phyloP scores from a whole-genome alignment of 2,888 invertebrate genomes.

The Meandrusa payeni region DNA sequence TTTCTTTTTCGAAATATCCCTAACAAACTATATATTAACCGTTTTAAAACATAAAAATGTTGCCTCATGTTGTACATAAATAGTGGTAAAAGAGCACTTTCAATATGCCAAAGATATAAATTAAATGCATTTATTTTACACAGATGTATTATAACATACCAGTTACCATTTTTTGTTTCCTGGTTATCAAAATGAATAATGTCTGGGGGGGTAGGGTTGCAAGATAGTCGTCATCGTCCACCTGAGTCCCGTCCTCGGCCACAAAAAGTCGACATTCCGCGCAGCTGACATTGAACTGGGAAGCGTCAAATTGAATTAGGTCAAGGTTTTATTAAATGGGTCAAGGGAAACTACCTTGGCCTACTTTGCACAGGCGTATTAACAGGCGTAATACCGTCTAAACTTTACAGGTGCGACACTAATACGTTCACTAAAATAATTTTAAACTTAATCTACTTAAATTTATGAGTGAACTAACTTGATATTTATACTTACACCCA shows the following conservation, averaged over 20 bases:
- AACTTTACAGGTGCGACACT: no score
- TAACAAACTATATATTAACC: no score
- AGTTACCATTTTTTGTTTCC: slow-evolving; percentile 79
- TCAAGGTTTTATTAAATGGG: slow-evolving; percentile 48
- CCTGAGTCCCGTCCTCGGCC: slow-evolving; percentile 85
- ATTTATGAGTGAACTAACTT: no score
- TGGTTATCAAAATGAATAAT: slow-evolving; percentile 81
- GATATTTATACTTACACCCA: slow-evolving; percentile 75
- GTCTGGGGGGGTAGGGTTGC: slow-evolving; percentile 87
- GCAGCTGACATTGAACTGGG: slow-evolving; percentile 73
- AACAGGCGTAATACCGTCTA: slow-evolving; percentile 1
- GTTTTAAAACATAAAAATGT: no score
- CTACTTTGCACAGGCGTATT: slow-evolving; percentile 36
- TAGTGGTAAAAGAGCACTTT: no score
- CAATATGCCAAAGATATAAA: no score
- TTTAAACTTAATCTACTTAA: no score
- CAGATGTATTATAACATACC: slow-evolving; percentile 56
- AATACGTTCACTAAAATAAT: no score
- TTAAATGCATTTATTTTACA: neutral
- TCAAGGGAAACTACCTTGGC: slow-evolving; percentile 48
- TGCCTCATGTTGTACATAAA: no score
- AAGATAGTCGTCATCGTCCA: slow-evolving; percentile 89
- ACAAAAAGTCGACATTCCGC: slow-evolving; percentile 76
- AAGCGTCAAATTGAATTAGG: slow-evolving; percentile 42
- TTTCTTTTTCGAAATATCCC: no score